These are phyloP conservation scores for Orientallactaga bullata DNA, from an alignment of 2,113 vertebrate species.

Conservation along the genomic window DNA sequence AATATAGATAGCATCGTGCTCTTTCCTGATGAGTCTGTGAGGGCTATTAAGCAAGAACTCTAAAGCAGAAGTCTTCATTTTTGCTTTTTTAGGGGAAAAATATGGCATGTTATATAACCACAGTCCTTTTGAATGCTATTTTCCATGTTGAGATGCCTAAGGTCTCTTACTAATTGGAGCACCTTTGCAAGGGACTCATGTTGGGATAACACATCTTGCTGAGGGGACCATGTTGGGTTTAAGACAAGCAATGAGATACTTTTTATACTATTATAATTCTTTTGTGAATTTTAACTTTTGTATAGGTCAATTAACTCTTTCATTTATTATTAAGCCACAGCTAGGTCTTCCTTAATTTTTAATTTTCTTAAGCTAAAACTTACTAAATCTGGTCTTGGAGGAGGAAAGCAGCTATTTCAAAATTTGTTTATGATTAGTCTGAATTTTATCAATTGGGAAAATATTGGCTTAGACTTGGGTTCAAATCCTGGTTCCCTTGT, in stretches of 20 bases:
- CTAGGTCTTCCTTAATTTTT: conserved; percentile 41
- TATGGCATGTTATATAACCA: conserved; percentile 64
- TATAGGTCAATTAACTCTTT: conserved; percentile 80
- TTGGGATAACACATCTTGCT: conserved; percentile 71
- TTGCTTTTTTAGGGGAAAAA: not conserved
- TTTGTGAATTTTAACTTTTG: conserved; percentile 77
- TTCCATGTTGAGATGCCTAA: conserved; percentile 68
- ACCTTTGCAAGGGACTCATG: conserved; percentile 53
- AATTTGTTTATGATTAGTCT: not conserved
- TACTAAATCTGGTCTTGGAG: not conserved
- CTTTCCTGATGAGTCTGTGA: conserved; percentile 54
- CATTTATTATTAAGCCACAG: conserved; percentile 82
- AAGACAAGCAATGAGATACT: conserved; percentile 50
- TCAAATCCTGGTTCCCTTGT: not conserved
- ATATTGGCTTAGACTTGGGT: not conserved
- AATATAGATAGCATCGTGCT: conserved; percentile 49
- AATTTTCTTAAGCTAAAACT: not conserved
- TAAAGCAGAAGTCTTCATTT: conserved; percentile 48
- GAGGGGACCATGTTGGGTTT: not conserved
- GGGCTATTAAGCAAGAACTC: conserved; percentile 56
- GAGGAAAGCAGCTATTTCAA: not conserved
- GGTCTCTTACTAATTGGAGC: conserved; percentile 75
- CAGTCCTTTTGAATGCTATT: conserved; percentile 74
- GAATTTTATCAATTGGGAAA: not conserved
- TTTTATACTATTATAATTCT: conserved; percentile 76